These are phyloP conservation scores for Melanogrammus aeglefinus DNA, from an alignment of 2,797 vertebrate genomes.

Conservation along the genomic window DNA sequence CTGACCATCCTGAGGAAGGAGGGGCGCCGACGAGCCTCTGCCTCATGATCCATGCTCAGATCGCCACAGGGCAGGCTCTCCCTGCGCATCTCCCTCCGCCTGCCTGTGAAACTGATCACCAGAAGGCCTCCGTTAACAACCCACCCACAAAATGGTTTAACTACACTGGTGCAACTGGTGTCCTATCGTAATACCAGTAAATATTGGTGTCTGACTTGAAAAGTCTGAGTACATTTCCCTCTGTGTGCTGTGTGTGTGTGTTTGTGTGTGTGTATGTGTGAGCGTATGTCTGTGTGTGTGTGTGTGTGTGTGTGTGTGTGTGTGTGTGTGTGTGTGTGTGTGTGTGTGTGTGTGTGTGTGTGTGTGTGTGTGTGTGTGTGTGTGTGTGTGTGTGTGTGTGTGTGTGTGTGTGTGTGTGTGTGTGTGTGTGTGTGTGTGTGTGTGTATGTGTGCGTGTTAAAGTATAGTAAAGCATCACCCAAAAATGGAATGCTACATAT, in stretches of 20 bases:
- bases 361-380: neutral
- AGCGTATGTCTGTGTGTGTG: neutral
- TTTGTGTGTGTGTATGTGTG: neutral
- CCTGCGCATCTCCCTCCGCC: conserved; percentile 73
- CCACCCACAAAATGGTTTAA: neutral
- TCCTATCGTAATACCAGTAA: neutral
- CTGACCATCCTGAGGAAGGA: conserved; percentile 83
- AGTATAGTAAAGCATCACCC: conserved; percentile 11
- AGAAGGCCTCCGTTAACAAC: neutral
- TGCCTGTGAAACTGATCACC: conserved; percentile 68
- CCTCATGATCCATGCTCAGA: conserved; percentile 56
- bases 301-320: neutral
- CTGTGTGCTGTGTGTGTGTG: neutral
- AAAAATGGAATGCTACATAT: conserved; percentile 39
- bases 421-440: neutral
- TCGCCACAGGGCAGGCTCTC: conserved; percentile 76
- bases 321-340: neutral
- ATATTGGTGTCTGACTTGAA: neutral
- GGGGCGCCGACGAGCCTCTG: conserved; percentile 70
- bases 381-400: neutral
- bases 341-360: neutral
- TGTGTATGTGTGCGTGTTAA: neutral
- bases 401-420: neutral
- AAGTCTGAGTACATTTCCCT: neutral
- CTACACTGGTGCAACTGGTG: neutral